phyloP scores from a whole-genome alignment of 2,888 invertebrate species.

The Agonopterix heracliana region DNA sequence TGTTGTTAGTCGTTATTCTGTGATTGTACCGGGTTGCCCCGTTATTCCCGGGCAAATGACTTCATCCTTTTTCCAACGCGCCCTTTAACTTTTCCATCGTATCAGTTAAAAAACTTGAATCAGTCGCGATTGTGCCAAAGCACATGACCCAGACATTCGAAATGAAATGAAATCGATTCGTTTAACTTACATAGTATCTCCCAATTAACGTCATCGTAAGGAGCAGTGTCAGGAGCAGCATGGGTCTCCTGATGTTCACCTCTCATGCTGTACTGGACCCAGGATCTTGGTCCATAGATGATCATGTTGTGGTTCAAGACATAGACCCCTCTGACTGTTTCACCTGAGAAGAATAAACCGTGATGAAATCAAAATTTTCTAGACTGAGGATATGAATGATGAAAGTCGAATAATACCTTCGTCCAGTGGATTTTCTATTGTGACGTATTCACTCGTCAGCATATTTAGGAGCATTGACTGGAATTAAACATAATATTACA shows the following conservation, averaged over 20 bases:
- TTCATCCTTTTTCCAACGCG: no score
- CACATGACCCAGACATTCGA: not conserved
- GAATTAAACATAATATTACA: conserved; percentile 21
- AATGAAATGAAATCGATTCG: not conserved
- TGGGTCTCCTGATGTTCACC: conserved; percentile 80
- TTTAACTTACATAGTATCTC: conserved; percentile 80
- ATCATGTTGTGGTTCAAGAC: conserved; percentile 78
- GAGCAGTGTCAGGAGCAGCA: conserved; percentile 75
- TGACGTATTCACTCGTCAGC: conserved; percentile 93
- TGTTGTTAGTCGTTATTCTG: no score
- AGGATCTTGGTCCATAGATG: conserved; percentile 84
- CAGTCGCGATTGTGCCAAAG: not conserved
- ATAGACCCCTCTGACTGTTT: conserved; percentile 63
- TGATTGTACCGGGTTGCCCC: no score
- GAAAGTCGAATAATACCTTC: conserved; percentile 54
- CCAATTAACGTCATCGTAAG: conserved; percentile 79
- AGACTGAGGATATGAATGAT: not conserved
- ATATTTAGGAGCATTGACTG: conserved; percentile 93
- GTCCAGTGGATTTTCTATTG: conserved; percentile 89
- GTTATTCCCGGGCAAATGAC: no score
- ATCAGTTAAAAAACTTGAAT: no score
- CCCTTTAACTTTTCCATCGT: no score
- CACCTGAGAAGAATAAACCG: conserved; percentile 31
- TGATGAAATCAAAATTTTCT: not conserved
- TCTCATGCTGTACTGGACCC: conserved; percentile 87